These are phyloP conservation scores for Imbricaverruca yamaguchii DNA, from an alignment of 2,888 invertebrate species.

Conservation along the genomic window DNA sequence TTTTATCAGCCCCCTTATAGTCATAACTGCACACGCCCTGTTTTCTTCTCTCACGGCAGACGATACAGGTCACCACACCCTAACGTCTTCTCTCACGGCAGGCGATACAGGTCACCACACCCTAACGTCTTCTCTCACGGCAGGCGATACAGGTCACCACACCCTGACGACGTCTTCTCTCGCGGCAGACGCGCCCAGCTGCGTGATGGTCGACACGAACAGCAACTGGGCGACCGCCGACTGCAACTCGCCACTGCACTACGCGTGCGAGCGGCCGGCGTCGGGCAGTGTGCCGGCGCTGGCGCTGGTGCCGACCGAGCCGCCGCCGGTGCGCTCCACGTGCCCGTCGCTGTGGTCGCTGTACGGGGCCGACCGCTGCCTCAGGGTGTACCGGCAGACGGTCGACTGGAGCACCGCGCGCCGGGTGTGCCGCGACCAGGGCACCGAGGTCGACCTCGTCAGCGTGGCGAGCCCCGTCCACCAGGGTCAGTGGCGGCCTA, in stretches of 20 bases:
- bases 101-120: no score
- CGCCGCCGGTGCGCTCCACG: slow-evolving; percentile 6
- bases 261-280: not conserved
- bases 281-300: not conserved
- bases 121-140: no score
- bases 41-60: no score
- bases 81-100: no score
- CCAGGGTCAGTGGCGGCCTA: not conserved
- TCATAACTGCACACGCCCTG: no score
- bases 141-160: no score
- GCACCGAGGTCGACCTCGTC: not conserved
- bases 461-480: not conserved
- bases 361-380: not conserved
- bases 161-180: not conserved
- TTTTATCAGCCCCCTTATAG: no score
- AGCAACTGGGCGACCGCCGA: not conserved
- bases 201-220: not conserved
- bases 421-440: not conserved
- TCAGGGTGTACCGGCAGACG: not conserved
- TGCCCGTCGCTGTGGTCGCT: not conserved
- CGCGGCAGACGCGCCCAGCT: not conserved
- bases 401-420: not conserved
- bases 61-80: no score
- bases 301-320: not conserved
- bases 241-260: slow-evolving; percentile 2